These are phyloP conservation scores for Diarsia mendica DNA, from an alignment of 2,888 invertebrate species.

Conservation along the genomic window DNA sequence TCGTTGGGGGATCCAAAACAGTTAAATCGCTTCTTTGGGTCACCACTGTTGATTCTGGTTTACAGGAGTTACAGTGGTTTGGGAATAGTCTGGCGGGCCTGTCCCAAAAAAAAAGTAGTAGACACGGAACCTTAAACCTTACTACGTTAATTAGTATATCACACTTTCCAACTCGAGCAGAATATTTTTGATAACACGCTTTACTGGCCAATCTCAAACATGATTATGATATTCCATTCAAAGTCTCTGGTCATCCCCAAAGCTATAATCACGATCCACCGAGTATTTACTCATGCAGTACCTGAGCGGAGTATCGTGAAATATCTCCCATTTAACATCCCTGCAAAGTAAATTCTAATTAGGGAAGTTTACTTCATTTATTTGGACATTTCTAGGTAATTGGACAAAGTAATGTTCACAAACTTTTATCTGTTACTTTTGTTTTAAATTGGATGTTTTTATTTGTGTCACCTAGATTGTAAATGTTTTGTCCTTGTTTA, in stretches of 20 bases:
- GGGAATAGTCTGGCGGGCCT: no score
- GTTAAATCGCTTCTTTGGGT: no score
- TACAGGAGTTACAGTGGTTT: no score
- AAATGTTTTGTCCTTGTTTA: not conserved
- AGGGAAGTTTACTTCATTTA: slow-evolving; percentile 57
- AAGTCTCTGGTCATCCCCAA: not conserved
- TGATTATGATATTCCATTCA: not conserved
- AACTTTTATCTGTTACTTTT: slow-evolving; percentile 45
- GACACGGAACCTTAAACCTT: no score
- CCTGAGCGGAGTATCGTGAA: slow-evolving; percentile 14
- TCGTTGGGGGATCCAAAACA: no score
- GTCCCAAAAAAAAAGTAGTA: no score
- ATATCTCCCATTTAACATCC: slow-evolving; percentile 44
- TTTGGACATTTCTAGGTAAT: slow-evolving; percentile 45
- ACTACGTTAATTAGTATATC: no score
- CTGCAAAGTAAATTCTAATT: slow-evolving; percentile 59
- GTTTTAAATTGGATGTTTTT: slow-evolving; percentile 50
- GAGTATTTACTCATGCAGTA: slow-evolving; percentile 27
- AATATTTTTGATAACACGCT: not conserved
- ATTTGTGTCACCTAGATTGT: slow-evolving; percentile 11
- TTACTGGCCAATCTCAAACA: not conserved
- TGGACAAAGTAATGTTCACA: slow-evolving; percentile 36
- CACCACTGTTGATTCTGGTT: no score
- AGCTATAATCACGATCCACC: not conserved
- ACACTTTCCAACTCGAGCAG: no score